Base-by-base conservation (phyloP, 2,888 invertebrate genomes). In the Luperina nickerlii region DNA sequence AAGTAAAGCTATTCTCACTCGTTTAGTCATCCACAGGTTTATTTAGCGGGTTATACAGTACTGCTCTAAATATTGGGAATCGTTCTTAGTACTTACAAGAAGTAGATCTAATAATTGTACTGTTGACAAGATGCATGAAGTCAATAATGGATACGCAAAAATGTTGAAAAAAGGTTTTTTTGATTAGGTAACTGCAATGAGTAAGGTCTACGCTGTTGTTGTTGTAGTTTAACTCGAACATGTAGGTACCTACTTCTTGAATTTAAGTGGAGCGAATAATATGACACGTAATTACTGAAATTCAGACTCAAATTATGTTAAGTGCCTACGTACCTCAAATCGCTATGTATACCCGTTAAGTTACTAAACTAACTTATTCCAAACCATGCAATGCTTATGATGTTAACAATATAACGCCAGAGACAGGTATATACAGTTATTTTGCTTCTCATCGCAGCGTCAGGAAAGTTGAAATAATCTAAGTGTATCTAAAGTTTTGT, bases 1-100 rank as follows among this genome's bases (percentile, higher is more conserved):
- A 86, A 90, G 91, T 89, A 92, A 91, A 90, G 90, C 89, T 92
- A 88, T 91, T 91, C 84, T 82, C 86, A 87, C 90, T 90, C 88
- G 88, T 86, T 90, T 88, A 90, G 80, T 87, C 86, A 87, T 90
- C 86, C 82, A 79, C 86, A 84, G 70, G 84, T 84, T 88, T 88
- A 89, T 89, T 84, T 79, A 82, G 66, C 72, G 57, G 54, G 38
- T n/a, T n/a, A n/a, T 18, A 73, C 51, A 38, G 48, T 57, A 13
- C 45, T 67, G 70, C 38, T 72, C 60, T 78, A 72, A 87, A 89
- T 76, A 81, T 69, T 79, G n/a, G 60, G 48, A 66, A 60, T 66
- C 24, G 57, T 9, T 71, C 65, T 60, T 62, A 63, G 57, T 27
- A 71, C 57, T 70, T 48, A 27, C 38, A 45, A 73, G 13, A 45